phyloP scores from a whole-genome alignment of 2,888 invertebrate species.

The Teinopalpus imperialis region DNA sequence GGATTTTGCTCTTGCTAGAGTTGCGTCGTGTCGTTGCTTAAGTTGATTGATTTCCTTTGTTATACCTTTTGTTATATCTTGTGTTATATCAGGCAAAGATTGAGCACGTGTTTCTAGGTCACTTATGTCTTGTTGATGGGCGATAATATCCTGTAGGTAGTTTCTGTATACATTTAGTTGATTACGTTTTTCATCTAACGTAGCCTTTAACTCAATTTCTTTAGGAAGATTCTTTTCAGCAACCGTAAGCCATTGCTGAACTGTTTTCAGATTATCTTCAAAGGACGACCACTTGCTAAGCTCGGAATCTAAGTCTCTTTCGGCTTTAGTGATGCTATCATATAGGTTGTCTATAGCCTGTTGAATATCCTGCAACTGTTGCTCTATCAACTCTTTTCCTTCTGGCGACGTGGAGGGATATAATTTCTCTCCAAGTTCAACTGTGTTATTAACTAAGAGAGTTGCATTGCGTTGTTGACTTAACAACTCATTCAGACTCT shows the following conservation, averaged over 20 bases:
- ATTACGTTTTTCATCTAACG: slow-evolving; percentile 94
- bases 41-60: slow-evolving; percentile 86
- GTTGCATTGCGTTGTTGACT: slow-evolving; percentile 89
- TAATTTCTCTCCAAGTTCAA: slow-evolving; percentile 93
- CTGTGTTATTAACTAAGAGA: slow-evolving; percentile 89
- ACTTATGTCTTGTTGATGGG: slow-evolving; percentile 92
- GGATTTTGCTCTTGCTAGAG: slow-evolving; percentile 86
- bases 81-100: slow-evolving; percentile 89
- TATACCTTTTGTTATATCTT: slow-evolving; percentile 88
- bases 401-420: slow-evolving; percentile 93
- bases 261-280: slow-evolving; percentile 90
- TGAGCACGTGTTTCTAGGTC: slow-evolving; percentile 91
- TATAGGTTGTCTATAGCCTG: slow-evolving; percentile 90
- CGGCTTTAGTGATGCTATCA: slow-evolving; percentile 89
- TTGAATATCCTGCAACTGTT: slow-evolving; percentile 92
- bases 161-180: slow-evolving; percentile 93
- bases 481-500: slow-evolving; percentile 87
- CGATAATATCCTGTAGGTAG: slow-evolving; percentile 90
- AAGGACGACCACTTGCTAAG: slow-evolving; percentile 94
- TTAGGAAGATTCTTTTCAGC: slow-evolving; percentile 88
- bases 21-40: slow-evolving; percentile 86
- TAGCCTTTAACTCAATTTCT: slow-evolving; percentile 91
- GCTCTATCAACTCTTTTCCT: slow-evolving; percentile 92
- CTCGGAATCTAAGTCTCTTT: slow-evolving; percentile 91
- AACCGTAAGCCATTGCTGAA: slow-evolving; percentile 89